Evolutionary conservation across 1,140 invertebrate species (phyloP).

Genomic region (Copidosoma floridanum): DNA sequence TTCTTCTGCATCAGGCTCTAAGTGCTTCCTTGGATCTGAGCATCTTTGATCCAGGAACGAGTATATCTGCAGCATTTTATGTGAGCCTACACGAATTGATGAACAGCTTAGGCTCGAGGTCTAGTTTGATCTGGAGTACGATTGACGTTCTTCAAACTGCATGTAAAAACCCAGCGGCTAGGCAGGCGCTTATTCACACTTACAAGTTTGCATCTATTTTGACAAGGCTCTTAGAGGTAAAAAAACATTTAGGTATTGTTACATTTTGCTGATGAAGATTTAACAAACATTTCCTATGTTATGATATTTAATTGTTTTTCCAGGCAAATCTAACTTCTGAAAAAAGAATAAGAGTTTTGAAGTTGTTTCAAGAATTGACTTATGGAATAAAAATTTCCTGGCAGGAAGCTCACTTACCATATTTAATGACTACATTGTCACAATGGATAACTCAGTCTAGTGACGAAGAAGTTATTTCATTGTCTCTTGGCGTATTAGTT

Average conservation of each 20-base stretch:
- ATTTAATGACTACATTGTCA: conserved; percentile 62
- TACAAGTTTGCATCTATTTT: conserved; percentile 69
- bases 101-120: conserved; percentile 40
- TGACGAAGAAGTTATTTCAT: conserved; percentile 60
- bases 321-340: conserved; percentile 47
- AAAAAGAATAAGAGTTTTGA: conserved; percentile 51
- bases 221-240: conserved; percentile 58
- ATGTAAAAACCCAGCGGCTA: conserved; percentile 60
- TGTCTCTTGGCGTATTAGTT: conserved; percentile 67
- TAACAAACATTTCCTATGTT: not conserved
- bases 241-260: not conserved
- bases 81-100: conserved; percentile 56
- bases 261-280: not conserved
- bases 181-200: conserved; percentile 63
- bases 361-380: conserved; percentile 64
- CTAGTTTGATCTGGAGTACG: conserved; percentile 58
- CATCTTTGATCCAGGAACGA: conserved; percentile 57
- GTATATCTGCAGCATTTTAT: conserved; percentile 56
- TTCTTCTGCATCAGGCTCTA: too few relatives aligned
- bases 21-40: conserved; percentile 52
- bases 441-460: conserved; percentile 62
- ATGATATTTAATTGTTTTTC: not conserved
- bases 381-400: conserved; percentile 70
- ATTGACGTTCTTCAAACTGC: conserved; percentile 63
- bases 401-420: conserved; percentile 67